A percentile compares a stretch with the other conserved stretches of the same genome.
Conservation (phyloP, 1,140 invertebrate species). For the Drosophila setifemur region DNA sequence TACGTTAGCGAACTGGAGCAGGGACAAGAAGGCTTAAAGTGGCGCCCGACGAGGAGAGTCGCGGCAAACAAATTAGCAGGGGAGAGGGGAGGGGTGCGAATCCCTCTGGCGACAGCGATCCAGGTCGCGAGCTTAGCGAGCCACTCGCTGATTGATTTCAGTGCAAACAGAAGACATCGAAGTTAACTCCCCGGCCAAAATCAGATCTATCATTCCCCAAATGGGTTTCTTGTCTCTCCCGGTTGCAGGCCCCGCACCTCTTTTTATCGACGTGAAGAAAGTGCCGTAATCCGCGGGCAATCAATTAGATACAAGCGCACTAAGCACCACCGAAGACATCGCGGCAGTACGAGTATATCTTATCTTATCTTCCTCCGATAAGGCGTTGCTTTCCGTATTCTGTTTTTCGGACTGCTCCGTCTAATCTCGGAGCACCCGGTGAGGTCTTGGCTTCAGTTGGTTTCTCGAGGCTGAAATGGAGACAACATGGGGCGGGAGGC, state of each 20-base stretch:
- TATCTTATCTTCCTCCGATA: conserved; percentile 71
- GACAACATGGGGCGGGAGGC: conserved; percentile 43
- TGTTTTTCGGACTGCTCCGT: conserved; percentile 41
- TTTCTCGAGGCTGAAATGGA: conserved; percentile 31
- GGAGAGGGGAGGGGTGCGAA: background rate
- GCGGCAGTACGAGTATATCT: conserved; percentile 19
- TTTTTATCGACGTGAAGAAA: conserved; percentile 68
- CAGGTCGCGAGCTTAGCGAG: conserved; percentile 41
- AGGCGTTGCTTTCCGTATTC: conserved; percentile 28
- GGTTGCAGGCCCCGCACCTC: conserved; percentile 8
- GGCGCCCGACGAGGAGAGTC: conserved; percentile 54
- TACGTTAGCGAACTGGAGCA: conserved; percentile 31
- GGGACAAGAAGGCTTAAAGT: conserved; percentile 47
- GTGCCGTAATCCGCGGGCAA: conserved; percentile 63
- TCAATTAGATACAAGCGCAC: conserved; percentile 68
- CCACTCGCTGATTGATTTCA: conserved; percentile 68
- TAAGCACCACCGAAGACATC: conserved; percentile 53
- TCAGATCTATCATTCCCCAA: conserved; percentile 60
- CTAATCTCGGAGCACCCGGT: conserved; percentile 49
- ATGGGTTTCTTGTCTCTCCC: conserved; percentile 49
- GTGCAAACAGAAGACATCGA: conserved; percentile 6
- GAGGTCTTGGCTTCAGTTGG: conserved; percentile 46
- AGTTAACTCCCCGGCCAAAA: background rate
- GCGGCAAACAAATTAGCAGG: conserved; percentile 16
- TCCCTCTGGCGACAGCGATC: conserved; percentile 12